phyloP scores from a whole-genome alignment of 2,888 invertebrate genomes.

The Sinelater perroti region DNA sequence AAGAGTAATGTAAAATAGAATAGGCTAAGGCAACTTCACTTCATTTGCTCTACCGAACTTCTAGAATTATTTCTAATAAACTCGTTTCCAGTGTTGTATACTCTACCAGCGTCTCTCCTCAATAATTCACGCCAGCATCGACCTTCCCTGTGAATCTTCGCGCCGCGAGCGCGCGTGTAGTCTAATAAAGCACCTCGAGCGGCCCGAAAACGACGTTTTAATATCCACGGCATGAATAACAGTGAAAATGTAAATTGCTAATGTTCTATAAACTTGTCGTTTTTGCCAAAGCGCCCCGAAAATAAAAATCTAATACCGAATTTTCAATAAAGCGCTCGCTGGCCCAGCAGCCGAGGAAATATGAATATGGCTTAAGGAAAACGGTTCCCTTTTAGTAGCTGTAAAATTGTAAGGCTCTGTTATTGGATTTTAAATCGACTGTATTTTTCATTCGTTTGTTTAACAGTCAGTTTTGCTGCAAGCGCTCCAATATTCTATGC shows the following conservation, averaged over 20 bases:
- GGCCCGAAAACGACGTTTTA: conserved; percentile 19
- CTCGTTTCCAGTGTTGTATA: conserved; percentile 5
- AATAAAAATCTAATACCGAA: conserved; percentile 16
- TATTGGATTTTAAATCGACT: not conserved
- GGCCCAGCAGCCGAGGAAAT: conserved; percentile 5
- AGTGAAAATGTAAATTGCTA: conserved; percentile 22
- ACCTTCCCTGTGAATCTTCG: conserved; percentile 16
- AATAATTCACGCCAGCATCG: conserved; percentile 14
- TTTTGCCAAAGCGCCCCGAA: conserved; percentile 13
- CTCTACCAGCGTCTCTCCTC: conserved; percentile 5
- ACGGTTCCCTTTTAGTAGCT: conserved; percentile 2
- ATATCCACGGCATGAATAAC: conserved; percentile 21
- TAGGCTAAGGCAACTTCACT: no score
- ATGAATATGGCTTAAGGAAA: conserved; percentile 8
- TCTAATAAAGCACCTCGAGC: conserved; percentile 20
- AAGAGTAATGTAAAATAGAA: no score
- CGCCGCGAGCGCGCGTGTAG: conserved; percentile 12
- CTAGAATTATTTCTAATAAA: conserved; percentile 10
- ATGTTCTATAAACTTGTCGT: conserved; percentile 22
- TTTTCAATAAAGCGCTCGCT: conserved; percentile 9
- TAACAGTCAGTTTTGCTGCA: no score
- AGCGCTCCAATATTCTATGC: no score
- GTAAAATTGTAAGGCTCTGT: not conserved
- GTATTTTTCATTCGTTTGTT: no score
- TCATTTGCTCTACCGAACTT: no score